Evolutionary conservation across 30 jellyfish, hydroid and myxozoan genomes (phyloP), one percentile per base, ranked within the genome.

Genomic region (Catostylus mosaicus): DNA sequence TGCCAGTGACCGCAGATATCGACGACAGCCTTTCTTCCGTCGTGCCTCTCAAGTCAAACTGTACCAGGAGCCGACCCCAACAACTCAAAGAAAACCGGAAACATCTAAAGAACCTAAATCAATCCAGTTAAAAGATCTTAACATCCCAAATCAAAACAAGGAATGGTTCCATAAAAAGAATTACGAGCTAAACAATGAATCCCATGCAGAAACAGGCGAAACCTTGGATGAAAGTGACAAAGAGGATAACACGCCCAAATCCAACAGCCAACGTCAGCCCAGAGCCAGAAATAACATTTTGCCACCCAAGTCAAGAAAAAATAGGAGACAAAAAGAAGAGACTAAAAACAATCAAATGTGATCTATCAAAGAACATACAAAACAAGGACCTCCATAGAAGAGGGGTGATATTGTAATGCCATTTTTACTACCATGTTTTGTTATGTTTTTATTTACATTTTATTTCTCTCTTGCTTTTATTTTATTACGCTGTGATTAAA

Each of bases 1-100:
- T 65, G 77, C 77, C 16, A 65, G 77, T 33, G 77, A 65, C 56
- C 77, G 33, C 54, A 59, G 23, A 57, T 32, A 37, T 32, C 77
- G 60, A 29, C 30, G 23, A 37, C 77, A 65, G 60, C 77, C 77
- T 5, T 27, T 65, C 60, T 7, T 29, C 60, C 77, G 1, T 24
- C 77, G 32, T 37, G 60, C 77, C 54, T 65, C 77, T 30, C 56
- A 65, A 65, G 32, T 1, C 4, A 65, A 65, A 65, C 77, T 65
- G 32, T 65, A 65, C 32, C 77, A 65, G 38, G 60, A 65, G 43
- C 77, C 77, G 19, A 57, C 24, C 20, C 26, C 26, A 26, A 18
- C 71, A 59, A 9, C 24, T n/a, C 71, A 36, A 22, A 26, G 7
- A 27, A 6, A 9, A 59, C 71, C 71, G 6, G 24, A 37, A 23